phyloP scores from a whole-genome alignment of 2,888 invertebrate genomes.

The Uropetala carovei region DNA sequence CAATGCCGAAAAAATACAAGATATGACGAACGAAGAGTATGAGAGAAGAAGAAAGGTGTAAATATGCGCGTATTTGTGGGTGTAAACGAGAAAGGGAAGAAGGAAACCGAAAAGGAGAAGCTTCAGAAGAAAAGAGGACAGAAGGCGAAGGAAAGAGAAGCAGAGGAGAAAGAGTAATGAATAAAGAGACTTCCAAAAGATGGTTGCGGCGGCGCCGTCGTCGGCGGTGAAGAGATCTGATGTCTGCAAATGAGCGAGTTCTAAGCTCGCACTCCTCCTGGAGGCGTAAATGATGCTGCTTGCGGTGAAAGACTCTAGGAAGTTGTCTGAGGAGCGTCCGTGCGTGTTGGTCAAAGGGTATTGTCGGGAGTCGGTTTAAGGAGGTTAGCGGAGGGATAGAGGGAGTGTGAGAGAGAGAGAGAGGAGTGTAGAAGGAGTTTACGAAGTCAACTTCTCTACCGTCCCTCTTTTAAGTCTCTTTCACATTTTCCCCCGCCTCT shows the following conservation, averaged over 20 bases:
- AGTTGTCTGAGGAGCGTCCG: not conserved
- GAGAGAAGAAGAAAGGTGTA: not conserved
- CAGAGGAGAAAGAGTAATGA: not conserved
- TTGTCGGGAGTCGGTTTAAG: conserved; percentile 9
- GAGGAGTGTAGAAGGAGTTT: not conserved
- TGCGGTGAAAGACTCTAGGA: conserved; percentile 22
- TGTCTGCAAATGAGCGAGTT: conserved; percentile 52
- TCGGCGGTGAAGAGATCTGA: not conserved
- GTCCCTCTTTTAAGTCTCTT: not conserved
- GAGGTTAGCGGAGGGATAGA: not conserved
- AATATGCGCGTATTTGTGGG: not conserved
- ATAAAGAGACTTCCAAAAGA: not conserved
- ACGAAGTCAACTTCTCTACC: not conserved
- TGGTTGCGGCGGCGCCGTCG: conserved; percentile 9
- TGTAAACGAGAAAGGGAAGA: not conserved
- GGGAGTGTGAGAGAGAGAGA: not conserved
- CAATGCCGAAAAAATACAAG: not conserved
- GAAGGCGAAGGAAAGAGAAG: too few relatives aligned
- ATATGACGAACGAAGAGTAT: not conserved
- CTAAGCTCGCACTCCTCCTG: not conserved
- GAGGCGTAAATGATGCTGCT: conserved; percentile 16
- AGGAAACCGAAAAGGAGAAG: not conserved
- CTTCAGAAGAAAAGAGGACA: not conserved
- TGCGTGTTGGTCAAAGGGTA: not conserved
- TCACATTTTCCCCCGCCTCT: not conserved